Base-by-base conservation (phyloP, 1,140 invertebrate species). In the Cydia splendana region DNA sequence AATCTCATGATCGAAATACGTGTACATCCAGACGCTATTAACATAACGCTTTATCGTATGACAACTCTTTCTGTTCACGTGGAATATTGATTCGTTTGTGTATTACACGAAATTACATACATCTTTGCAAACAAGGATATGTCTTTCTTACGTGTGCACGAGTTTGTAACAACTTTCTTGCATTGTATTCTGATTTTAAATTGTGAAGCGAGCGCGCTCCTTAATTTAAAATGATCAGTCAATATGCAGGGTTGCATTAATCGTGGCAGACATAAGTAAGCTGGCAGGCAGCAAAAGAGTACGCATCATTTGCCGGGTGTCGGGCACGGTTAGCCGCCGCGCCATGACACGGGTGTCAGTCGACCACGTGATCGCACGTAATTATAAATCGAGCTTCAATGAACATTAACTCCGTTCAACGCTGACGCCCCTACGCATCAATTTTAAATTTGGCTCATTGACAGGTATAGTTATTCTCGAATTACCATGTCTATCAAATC, bases 1-100 rank as follows among this genome's bases (percentile, higher is more conserved):
- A 78, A 80, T 76, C 84, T 82, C 85, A 85, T 87, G 85, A 87
- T 88, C 87, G 83, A 84, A 88, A 87, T 88, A 89, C 87, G 87
- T 85, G 85, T 87, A 86, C 84, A 62, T 82, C 78, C 75, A 78
- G 81, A 80, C 84, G 80, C 85, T 87, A 91, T 90, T 91, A 90
- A 86, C 90, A 91, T 91, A 91, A 90, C 85, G 84, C 85, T 90
- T 88, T 90, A 87, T 86, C 85, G 87, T 91, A 90, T 89, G 89
- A 91, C 84, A 83, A 90, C 87, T 91, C 90, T 89, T 89, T 91
- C 87, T 87, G 81, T 84, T 82, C 79, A 81, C 85, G 86, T 87
- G 85, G 90, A 89, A 90, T 91, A 91, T 89, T 87, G 89, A 90
- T 90, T 84, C 87, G 82, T 84, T 87, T 82, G 83, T 89, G 79